These are phyloP conservation scores for Ophioninae sp. DNA, from an alignment of 2,888 invertebrate genomes.

Conservation along the genomic window DNA sequence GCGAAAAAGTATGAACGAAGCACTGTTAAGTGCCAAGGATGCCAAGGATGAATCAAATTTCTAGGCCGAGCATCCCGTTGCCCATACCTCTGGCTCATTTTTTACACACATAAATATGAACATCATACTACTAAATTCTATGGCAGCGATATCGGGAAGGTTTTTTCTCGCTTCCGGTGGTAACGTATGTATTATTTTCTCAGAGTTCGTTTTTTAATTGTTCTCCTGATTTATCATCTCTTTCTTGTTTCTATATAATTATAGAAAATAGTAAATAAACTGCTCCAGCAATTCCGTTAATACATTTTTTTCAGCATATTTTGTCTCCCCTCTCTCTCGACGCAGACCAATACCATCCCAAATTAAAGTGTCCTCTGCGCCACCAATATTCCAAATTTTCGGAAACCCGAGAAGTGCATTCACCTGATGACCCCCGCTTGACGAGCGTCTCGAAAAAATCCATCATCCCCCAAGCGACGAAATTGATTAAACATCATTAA, in stretches of 20 bases:
- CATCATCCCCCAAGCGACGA: background rate
- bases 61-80: conserved; percentile 31
- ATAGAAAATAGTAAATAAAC: background rate
- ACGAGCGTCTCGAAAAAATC: background rate
- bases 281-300: background rate
- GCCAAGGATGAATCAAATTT: conserved; percentile 40
- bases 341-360: too few relatives aligned
- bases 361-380: background rate
- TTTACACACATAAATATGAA: conserved; percentile 14
- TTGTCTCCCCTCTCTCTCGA: background rate
- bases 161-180: conserved; percentile 28
- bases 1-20: conserved; percentile 10
- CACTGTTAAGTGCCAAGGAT: conserved; percentile 27
- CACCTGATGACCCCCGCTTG: background rate
- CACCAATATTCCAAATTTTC: background rate
- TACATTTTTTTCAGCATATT: background rate
- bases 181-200: background rate
- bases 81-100: conserved; percentile 5
- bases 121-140: background rate
- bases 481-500: background rate
- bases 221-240: background rate
- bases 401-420: background rate
- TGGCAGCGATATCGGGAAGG: background rate
- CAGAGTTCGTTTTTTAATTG: background rate
- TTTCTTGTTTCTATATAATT: background rate